Base-by-base conservation (phyloP, 23 tunicate genomes). In the Ciona savignyi region DNA sequence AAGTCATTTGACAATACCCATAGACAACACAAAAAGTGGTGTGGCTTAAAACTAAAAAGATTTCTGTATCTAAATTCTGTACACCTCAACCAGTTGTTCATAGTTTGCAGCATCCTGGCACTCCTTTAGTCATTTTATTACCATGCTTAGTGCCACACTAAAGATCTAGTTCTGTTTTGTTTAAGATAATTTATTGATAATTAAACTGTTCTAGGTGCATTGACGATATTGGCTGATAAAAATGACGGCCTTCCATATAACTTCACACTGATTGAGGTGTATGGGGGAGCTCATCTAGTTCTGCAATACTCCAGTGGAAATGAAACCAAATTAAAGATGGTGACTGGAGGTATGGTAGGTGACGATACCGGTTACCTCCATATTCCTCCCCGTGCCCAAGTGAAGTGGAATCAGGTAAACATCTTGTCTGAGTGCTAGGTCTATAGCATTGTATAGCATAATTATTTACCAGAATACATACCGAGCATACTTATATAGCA, bases 341-440 rank as follows among this genome's bases (percentile, higher is more conserved):
- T 60, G 34, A 60, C 66, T 9, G 77, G 33, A 2, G 66, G 25
- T 29, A 27, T 73, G 29, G 77, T 60, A 48, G 77, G 77, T 49
- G 77, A 73, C 24, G 77, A 73, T 60, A 73, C 77, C 3, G 67
- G 66, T 15, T 73, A 32, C 25, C 22, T 73, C 2, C 77, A 73
- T 27, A 73, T 73, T 27, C 77, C 77, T 19, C 77, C 77, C 2
- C 29, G 23, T 28, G 73, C 34, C 4, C 23, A 30, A 31, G 51
- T 69, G 25, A 49, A 69, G 29, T 69, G 73, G 73, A 69, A 69
- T 2, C 33, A 69, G 73, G 73, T 33, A 69, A 26, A 29, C 61
- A 49, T 49, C 15, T 49, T 20, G 61, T 49, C 61, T 49, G 15
- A 11, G 15, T 49, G n/a, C n/a, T n/a, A n/a, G n/a, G n/a, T n/a